A percentile compares a stretch with the other conserved stretches of the same genome.
These are phyloP conservation scores for Puffinus mauretanicus DNA, from an alignment of 2,113 vertebrate species.

Conservation along the genomic window DNA sequence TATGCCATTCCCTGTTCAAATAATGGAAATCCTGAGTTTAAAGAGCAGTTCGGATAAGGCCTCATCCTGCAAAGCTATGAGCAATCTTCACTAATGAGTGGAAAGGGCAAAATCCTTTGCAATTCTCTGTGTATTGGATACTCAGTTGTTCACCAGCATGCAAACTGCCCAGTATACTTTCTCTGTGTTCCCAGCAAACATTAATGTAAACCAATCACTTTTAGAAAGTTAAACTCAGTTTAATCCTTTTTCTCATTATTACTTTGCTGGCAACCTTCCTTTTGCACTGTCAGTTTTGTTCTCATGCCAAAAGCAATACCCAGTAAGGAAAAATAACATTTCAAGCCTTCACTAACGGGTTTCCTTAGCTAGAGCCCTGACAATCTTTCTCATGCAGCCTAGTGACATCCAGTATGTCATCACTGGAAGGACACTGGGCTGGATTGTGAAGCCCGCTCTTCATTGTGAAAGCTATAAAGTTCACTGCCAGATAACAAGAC, in stretches of 20 bases:
- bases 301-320: conserved; percentile 33
- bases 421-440: conserved; percentile 17
- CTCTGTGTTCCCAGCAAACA: background rate
- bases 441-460: conserved; percentile 55
- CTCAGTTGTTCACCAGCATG: background rate
- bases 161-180: background rate
- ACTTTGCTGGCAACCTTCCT: conserved; percentile 3
- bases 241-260: conserved; percentile 4
- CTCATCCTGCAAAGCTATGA: background rate
- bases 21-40: background rate
- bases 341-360: conserved; percentile 14
- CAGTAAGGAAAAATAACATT: conserved; percentile 43
- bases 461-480: conserved; percentile 40
- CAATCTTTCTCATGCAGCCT: conserved; percentile 5
- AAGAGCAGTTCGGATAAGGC: background rate
- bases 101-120: background rate
- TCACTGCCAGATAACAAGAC: conserved; percentile 51
- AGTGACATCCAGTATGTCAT: background rate
- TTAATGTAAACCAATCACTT: conserved; percentile 14
- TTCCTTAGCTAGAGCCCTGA: conserved; percentile 7
- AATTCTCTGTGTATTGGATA: background rate
- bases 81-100: background rate
- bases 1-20: background rate
- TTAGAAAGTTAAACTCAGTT: conserved; percentile 22
- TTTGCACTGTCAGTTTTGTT: conserved; percentile 41